Evolutionary conservation across 2,113 vertebrate genomes (phyloP), one percentile per base, ranked within the genome.

Genomic region (Alosa alosa): DNA sequence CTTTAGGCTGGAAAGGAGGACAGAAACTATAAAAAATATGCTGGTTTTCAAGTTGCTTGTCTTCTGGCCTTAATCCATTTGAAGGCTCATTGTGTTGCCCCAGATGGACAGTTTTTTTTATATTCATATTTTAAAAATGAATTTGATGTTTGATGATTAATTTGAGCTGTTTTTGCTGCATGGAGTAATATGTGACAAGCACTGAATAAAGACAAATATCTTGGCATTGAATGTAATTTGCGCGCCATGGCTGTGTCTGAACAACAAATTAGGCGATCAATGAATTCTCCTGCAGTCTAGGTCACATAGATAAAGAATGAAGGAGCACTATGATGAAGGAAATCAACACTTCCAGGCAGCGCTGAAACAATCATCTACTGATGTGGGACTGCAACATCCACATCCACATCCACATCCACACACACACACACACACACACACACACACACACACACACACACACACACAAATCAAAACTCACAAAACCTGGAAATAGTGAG

Each of bases 1-100:
- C 96, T 99, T 98, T 47, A 99, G 98, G 91, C 98, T 99, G 95
- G 3, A 20, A 25, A 82, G 91, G 84, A 0, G 81, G 93, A 85
- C 93, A 86, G 46, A 89, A 72, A 72, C 25, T 13, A 31, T 3
- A 2, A 13, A 36, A 13, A 9, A 13, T 15, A 31, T 36, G 7
- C n/a, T 72, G 5, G 25, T 8, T 31, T 72, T 72, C 3, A 72
- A 22, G 55, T 72, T 8, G n/a, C 7, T 36, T 72, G 9, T 72
- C n/a, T 72, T 11, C 64, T 72, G 31, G 18, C 18, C 55, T 60
- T 22, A 6, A 55, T 55, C 17, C 4, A 60, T 60, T 60, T 60
- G 6, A 22, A 20, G 20, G 20, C 55, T 60, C 55, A 31, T 36
- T 72, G 25, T 31, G n/a, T 72, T 36, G 13, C 64, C 13, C 64